Evolutionary conservation across 2,113 vertebrate genomes (phyloP).

Genomic region (Pithys albifrons): DNA sequence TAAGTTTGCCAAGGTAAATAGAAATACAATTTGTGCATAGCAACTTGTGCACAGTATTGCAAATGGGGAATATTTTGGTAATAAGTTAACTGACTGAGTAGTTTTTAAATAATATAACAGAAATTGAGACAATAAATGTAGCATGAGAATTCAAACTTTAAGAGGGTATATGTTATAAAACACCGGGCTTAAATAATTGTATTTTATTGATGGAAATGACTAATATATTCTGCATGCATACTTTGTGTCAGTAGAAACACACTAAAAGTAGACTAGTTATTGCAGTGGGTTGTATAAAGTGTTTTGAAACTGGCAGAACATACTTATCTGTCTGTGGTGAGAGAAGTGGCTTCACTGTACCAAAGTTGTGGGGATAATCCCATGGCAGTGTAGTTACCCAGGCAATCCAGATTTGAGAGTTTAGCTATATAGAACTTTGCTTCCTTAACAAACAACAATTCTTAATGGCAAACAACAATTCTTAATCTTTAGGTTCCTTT

Average conservation of each 20-base stretch:
- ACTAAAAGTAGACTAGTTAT: neutral
- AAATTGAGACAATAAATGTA: neutral
- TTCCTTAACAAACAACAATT: neutral
- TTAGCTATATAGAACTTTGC: neutral
- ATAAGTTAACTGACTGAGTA: neutral
- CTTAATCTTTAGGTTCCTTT: neutral
- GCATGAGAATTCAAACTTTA: neutral
- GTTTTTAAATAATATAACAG: neutral
- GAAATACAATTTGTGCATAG: neutral
- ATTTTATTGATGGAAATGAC: neutral
- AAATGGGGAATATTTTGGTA: neutral
- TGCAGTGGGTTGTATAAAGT: neutral
- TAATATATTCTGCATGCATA: neutral
- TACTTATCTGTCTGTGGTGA: neutral
- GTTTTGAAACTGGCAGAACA: neutral
- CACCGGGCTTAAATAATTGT: neutral
- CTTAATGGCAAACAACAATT: neutral
- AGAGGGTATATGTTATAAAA: neutral
- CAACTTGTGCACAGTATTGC: neutral
- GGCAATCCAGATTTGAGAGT: neutral
- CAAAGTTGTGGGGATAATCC: neutral
- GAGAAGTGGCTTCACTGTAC: neutral
- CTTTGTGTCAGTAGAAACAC: neutral
- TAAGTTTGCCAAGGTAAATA: neutral
- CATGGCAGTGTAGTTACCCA: neutral